A percentile compares a stretch with the other conserved stretches of the same genome.
Conservation (phyloP, 2,113 vertebrate genomes). For the Melanerpes aurifrons region DNA sequence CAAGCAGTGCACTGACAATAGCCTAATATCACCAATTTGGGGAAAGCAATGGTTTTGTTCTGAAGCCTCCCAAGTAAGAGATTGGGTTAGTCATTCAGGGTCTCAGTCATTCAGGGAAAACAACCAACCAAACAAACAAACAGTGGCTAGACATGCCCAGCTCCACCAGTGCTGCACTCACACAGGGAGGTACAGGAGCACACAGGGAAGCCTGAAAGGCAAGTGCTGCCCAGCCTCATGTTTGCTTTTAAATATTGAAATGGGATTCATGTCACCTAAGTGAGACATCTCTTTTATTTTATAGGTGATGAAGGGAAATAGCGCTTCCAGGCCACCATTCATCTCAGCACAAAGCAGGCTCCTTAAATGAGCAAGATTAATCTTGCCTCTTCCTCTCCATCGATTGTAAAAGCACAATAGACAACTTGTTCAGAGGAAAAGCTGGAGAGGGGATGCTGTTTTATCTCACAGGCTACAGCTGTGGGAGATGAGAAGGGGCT, state of each 20-base stretch:
- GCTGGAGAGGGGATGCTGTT: not conserved
- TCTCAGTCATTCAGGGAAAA: not conserved
- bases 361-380: not conserved
- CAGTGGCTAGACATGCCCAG: no score
- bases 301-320: not conserved
- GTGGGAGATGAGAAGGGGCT: not conserved
- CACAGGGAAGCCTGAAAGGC: not conserved
- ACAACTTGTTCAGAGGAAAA: not conserved
- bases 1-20: not conserved
- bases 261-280: not conserved
- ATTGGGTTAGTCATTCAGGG: not conserved
- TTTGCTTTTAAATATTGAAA: not conserved
- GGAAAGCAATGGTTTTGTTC: not conserved
- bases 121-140: not conserved
- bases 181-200: rapidly evolving
- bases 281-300: not conserved
- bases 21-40: not conserved
- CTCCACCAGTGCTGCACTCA: not conserved
- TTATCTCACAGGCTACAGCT: not conserved
- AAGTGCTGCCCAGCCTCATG: not conserved
- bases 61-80: not conserved
- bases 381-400: not conserved
- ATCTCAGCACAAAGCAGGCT: not conserved
- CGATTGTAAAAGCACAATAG: not conserved
- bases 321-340: not conserved